These are phyloP conservation scores for Microcebus lehilahytsara DNA, from an alignment of 2,113 vertebrate genomes.

Conservation along the genomic window DNA sequence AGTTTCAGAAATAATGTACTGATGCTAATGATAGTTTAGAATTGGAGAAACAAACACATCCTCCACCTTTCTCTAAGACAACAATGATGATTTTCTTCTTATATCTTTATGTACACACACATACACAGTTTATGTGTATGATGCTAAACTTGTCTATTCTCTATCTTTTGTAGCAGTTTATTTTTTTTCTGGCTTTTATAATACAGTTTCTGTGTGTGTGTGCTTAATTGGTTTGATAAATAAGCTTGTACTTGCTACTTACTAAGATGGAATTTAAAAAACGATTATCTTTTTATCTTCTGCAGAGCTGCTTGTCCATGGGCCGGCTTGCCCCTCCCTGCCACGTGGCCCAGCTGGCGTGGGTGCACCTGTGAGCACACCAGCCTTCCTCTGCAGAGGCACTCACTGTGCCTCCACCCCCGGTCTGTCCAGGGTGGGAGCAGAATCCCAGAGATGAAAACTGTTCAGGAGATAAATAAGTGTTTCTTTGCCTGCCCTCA, in stretches of 20 bases:
- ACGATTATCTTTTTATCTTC: neutral
- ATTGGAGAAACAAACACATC: neutral
- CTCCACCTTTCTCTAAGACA: neutral
- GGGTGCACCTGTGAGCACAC: neutral
- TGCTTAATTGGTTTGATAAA: neutral
- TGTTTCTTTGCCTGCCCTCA: neutral
- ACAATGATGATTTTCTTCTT: neutral
- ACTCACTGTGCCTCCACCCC: neutral
- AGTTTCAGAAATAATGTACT: neutral
- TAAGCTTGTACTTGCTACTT: neutral
- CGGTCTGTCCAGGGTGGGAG: neutral
- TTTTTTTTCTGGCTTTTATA: neutral
- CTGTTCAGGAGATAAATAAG: neutral
- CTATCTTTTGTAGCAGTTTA: neutral
- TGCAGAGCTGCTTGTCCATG: neutral
- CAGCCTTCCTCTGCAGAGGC: neutral
- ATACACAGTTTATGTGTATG: neutral
- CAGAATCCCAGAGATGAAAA: neutral
- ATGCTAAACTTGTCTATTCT: neutral
- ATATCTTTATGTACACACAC: neutral
- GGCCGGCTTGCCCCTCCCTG: neutral
- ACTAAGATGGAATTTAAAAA: neutral
- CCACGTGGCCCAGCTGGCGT: neutral
- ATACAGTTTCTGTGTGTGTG: rapidly evolving
- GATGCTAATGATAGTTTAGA: neutral